Base-by-base conservation (phyloP, 2,888 invertebrate genomes). In the Drosophila nigritarsus region DNA sequence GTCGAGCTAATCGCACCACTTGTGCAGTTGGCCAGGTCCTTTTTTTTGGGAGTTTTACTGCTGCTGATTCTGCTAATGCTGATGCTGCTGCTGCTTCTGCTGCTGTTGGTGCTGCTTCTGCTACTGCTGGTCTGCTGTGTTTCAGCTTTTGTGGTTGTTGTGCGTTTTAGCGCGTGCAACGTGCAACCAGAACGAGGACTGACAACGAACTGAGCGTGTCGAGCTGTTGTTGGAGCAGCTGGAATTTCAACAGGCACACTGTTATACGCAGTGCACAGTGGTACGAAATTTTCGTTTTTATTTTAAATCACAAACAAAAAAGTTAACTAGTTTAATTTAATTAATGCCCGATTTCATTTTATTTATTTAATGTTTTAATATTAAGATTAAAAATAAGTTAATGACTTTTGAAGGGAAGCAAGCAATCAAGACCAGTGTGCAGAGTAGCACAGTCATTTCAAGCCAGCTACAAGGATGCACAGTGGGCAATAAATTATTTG, bases 201-300 rank as follows among this genome's bases (percentile, higher is more conserved):
- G 80, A 78, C 80, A 75, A 82, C 75, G 87, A 90, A 87, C 87
- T 87, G 87, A 77, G 90, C 87, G 77, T 76, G 53, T 54, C 68
- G 66, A 76, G 73, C 83, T 67, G 73, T 60, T 82, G 70, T 76
- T 69, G 76, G 67, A 73, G 76, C 78, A 73, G 72, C 80, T 71
- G 73, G 56, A 67, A 77, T 79, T 73, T 72, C 80, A 80, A 80
- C 78, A 80, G 81, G 77, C 81, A 42, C 62, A 74, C 83, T 89
- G 90, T 89, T 81, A 87, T 87, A 89, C 86, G 56, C 48, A 40
- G 36, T 29, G 40, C 55, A 55, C 55, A 55, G 55, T 55, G 55
- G 55, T n/a, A n/a, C 15, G 8, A n/a, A 38, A 6, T n/a, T 9
- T 30, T 30, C 30, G 0, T 30, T 30, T 30, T 9, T 30, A 9